Evolutionary conservation across 2,113 vertebrate species (phyloP), one percentile per base, ranked within the genome.

Genomic region (Scopus umbretta): DNA sequence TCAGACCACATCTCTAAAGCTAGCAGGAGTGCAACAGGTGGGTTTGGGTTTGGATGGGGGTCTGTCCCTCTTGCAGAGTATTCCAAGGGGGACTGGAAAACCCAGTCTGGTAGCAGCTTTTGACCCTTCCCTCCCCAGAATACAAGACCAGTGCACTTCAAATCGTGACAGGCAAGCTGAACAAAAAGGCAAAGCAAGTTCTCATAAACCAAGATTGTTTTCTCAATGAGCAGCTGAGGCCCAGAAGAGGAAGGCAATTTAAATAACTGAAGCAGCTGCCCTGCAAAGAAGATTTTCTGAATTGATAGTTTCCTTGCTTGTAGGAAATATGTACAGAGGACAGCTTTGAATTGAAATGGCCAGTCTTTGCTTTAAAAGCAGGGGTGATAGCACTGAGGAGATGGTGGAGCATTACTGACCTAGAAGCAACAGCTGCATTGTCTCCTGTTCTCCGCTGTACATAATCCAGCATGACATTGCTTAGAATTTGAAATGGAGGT

Each of bases 231-330:
- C 65, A 89, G 68, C n/a, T 78, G 80, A 61, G 88, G 65, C 74
- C 90, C 59, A 65, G 89, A 81, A 88, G 56, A 91, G 67, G 66
- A 87, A 89, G 22, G 72, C 55, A 52, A 5, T 67, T 91, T 43
- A 96, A 85, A 61, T 80, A 90, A 92, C 88, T 86, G 90, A 55
- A 97, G 71, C 84, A 92, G 61, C 94, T 95, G 83, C 47, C 75
- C 59, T 94, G 83, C 86, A 71, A 61, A 86, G 72, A 72, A 68
- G 62, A 14, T 29, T 72, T 74, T 79, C 47, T 81, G 43, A 78
- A 89, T 27, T 58, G 80, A 74, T 59, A 22, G 52, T 61, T 96
- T 86, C 55, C 40, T 84, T 67, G 16, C 80, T 91, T 53, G 23
- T 65, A 86, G 72, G 59, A 71, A 86, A 73, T 20, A 43, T 5